Base-by-base conservation (phyloP, 2,888 invertebrate genomes). In the Tortrix viridana region DNA sequence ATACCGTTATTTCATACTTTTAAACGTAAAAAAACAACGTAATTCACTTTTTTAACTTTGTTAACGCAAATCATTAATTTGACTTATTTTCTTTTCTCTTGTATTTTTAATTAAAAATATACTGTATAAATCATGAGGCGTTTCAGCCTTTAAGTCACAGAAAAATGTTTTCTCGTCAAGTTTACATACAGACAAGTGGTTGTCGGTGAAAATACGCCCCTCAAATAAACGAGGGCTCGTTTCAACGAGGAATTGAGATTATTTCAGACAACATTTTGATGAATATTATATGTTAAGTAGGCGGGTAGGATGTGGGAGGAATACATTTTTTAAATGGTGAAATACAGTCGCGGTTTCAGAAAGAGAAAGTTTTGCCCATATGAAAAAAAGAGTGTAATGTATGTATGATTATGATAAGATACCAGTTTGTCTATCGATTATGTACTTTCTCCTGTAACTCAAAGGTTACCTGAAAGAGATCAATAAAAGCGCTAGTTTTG, bases 231-330 rank as follows among this genome's bases (percentile, higher is more conserved):
- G 50, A 37, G 44, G 12, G 3, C 16, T 49, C 48, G 14, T 41
- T 14, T n/a, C 14, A 16, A 5, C n/a, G 41, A 41, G 41, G 41
- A 19, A 9, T 7, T 19, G 55, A 26, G 46, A 53, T 63, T 63
- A 53, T 58, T 53, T 16, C 22, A 37, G 9, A 9, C n/a, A 48
- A 57, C 18, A 48, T 57, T 53, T 49, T 53, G 48, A 55, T 61
- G 43, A 54, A 61, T 54, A 61, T 61, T 48, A 20, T 60, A 61
- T 43, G 60, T 18, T 60, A 47, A 60, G 53, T 48, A 38, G 49
- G 43, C 19, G 20, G 44, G 19, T n/a, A n/a, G n/a, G n/a, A n/a
- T 19, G 49, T 22, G 7, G 16, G 32, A 38, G 5, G n/a, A 38
- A 20, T 6, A 38, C 7, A 19, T 44, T 19, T 5, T 41, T 1